Evolutionary conservation across 2,888 invertebrate species (phyloP), one percentile per base, ranked within the genome.

Genomic region (Alloplasta piceator): DNA sequence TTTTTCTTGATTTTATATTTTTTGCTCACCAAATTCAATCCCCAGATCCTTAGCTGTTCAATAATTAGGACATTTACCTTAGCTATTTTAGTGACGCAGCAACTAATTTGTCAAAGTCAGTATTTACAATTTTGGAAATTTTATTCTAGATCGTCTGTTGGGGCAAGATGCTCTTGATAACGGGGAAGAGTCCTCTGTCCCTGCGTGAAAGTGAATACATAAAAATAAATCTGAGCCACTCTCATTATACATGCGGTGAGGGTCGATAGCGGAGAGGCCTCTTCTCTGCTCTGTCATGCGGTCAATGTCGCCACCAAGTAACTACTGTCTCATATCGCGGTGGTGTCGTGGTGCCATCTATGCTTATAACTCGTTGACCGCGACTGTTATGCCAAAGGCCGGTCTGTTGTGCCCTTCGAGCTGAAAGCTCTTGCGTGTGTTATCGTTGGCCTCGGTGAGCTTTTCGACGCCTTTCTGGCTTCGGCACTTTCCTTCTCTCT

Each of bases 341-440:
- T 77, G 73, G 63, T 63, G 76, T 63, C 67, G 71, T 71, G 67
- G 67, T 77, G 50, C 68, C 38, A n/a, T 10, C 43, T 43, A 4
- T 43, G 10, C 12, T 52, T 14, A 14, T 46, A 48, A 72, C 72
- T 48, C 77, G 43, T 77, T 80, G 80, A 73, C 80, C 73, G 26
- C 26, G 76, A 80, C 68, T 46, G 63, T 80, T 56, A 43, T 10
- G 46, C 63, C 67, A 80, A 76, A 63, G 46, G 75, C 67, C 56
- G 66, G 1, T 12, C 46, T 67, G 56, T 48, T 12, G 26, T 77
- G 76, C 58, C 68, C 50, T 72, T 76, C 56, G 50, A 72, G 68
- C 52, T 41, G 12, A 50, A 60, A 68, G 61, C 72, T 80, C 48
- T 66, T 7, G 7, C 52, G 14, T 68, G 66, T 67, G 50, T 67